Evolutionary conservation across 2,888 invertebrate species (phyloP).

Genomic region (Macrophya alboannulata): DNA sequence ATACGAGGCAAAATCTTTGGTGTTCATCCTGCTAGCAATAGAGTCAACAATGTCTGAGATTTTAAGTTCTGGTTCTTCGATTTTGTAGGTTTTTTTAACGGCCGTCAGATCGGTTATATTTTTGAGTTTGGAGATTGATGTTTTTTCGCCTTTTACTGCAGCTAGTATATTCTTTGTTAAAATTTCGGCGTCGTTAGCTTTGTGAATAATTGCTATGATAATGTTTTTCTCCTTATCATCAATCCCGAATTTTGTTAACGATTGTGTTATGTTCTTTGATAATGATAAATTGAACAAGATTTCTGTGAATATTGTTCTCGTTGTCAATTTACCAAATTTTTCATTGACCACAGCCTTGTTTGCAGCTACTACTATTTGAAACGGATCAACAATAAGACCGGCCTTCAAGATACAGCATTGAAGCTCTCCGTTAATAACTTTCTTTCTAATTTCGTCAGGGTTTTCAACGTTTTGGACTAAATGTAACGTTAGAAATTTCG

Average conservation of each 20-base stretch:
- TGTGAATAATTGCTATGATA: constrained; percentile 79
- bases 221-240: constrained; percentile 80
- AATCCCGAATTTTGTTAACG: constrained; percentile 86
- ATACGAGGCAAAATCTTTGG: constrained; percentile 83
- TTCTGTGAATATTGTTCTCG: constrained; percentile 85
- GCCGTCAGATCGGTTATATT: constrained; percentile 80
- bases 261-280: constrained; percentile 87
- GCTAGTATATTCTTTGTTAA: constrained; percentile 72
- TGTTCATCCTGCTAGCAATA: constrained; percentile 86
- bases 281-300: constrained; percentile 86
- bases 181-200: constrained; percentile 68
- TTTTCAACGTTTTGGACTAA: constrained; percentile 84
- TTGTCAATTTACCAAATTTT: constrained; percentile 81
- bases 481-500: constrained; percentile 80
- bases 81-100: constrained; percentile 84
- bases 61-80: constrained; percentile 81
- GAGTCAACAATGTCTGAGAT: constrained; percentile 82
- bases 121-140: constrained; percentile 80
- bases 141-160: constrained; percentile 82
- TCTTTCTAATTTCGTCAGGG: constrained; percentile 81
- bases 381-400: constrained; percentile 83
- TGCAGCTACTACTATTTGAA: constrained; percentile 85
- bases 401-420: constrained; percentile 85
- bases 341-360: constrained; percentile 84
- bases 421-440: constrained; percentile 83